Evolutionary conservation across 1,140 invertebrate genomes (phyloP), one percentile per base, ranked within the genome.

Genomic region (Papilio aristodemus): DNA sequence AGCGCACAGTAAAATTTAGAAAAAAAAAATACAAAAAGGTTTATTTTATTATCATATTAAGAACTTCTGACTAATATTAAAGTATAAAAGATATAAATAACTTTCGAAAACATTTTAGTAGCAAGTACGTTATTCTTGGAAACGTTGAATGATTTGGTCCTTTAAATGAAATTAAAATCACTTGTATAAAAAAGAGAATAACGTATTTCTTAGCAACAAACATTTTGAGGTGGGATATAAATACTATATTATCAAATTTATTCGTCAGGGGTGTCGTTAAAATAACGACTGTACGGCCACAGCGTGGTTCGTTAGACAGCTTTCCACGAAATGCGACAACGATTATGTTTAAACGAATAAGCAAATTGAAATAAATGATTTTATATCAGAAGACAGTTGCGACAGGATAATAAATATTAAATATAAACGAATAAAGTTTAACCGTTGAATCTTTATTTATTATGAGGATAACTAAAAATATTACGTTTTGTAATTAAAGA

Each of bases 201-300:
- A 54, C 22, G 10, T 5, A 4, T 10, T 50, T 22, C 43, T 50
- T 11, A 50, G 19, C 46, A 22, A 25, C 10, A 22, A 22, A 17
- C 17, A 19, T 19, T 54, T 50, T 19, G 43, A 7, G 10, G 10
- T 11, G 19, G 10, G 14, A 46, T 46, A 46, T 46, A 54, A 22
- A 54, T 54, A 54, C 22, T 50, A 11, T 50, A 13, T 50, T 22
- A 50, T 50, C 46, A 46, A 46, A 46, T 50, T 50, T 50, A 50
- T 54, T 54, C 2, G 17, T 54, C 9, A 25, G 46, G 10, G 43
- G 19, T 11, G 46, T 54, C 19, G 19, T 54, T 54, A 54, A 54
- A 13, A 25, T 22, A 54, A 19, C 7, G 43, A 22, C 4, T 25
- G 10, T 22, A 11, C 9, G 17, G 8, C 19, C 43, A 19, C 14